These are phyloP conservation scores for Drosophila suzukii DNA, from an alignment of 1,140 invertebrate genomes.

Conservation along the genomic window DNA sequence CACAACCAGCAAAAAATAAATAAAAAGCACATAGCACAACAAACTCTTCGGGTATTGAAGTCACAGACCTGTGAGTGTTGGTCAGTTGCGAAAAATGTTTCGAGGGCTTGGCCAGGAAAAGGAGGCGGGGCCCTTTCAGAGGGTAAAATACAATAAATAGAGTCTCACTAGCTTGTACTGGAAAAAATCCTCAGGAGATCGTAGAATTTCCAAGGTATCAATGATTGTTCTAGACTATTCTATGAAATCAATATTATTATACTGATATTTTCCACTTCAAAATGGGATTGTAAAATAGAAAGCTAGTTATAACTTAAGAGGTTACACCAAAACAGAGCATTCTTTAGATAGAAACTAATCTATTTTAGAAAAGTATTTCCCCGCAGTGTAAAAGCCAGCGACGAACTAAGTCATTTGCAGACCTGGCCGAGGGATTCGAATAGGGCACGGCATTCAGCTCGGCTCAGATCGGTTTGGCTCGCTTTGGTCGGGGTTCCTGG, in stretches of 20 bases:
- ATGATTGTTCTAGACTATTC: neutral
- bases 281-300: too few species aligned
- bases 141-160: slow-evolving; percentile 49
- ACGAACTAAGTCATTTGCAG: slow-evolving; percentile 46
- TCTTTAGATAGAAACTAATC: neutral
- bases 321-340: too few species aligned
- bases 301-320: too few species aligned
- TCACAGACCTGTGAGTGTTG: slow-evolving; percentile 19
- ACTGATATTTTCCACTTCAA: too few species aligned
- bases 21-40: slow-evolving; percentile 16
- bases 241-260: neutral
- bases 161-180: slow-evolving; percentile 28
- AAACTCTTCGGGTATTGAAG: slow-evolving; percentile 13
- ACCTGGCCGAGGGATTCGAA: slow-evolving; percentile 39
- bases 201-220: neutral
- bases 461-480: slow-evolving; percentile 21
- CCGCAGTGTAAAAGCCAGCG: slow-evolving; percentile 20
- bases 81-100: slow-evolving; percentile 47
- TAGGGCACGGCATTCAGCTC: slow-evolving; percentile 51
- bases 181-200: neutral
- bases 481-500: slow-evolving; percentile 37
- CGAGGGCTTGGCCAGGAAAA: slow-evolving; percentile 37
- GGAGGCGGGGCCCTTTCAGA: slow-evolving; percentile 23
- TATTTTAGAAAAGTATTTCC: neutral
- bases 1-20: slow-evolving; percentile 11